Percentiles rank a stretch among this genome's conserved stretches.
phyloP scores from a whole-genome alignment of 2,113 vertebrate species.

The Riparia riparia region DNA sequence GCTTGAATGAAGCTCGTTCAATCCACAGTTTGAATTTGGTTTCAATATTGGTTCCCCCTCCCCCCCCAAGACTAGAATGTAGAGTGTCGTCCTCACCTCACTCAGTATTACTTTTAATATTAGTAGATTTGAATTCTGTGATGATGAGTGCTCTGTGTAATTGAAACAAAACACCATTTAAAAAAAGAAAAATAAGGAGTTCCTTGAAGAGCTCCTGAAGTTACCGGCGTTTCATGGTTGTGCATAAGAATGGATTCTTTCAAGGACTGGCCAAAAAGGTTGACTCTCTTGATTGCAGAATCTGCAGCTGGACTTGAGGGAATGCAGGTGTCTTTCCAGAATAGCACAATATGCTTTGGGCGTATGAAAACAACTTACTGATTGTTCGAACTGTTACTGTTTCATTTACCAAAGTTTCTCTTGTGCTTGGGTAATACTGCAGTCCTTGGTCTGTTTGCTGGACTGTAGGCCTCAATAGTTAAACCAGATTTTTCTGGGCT shows the following conservation, averaged over 20 bases:
- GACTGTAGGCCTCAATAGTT: neutral
- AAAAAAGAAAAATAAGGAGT: neutral
- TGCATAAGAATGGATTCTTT: neutral
- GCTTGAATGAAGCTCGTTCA: neutral
- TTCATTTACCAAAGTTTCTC: neutral
- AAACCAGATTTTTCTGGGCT: neutral
- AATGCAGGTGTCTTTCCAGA: neutral
- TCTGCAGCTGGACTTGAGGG: neutral
- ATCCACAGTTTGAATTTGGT: neutral
- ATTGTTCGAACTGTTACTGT: neutral
- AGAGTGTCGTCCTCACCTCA: neutral
- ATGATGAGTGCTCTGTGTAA: neutral
- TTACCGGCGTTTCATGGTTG: neutral
- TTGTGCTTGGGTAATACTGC: neutral
- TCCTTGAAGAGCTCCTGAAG: neutral
- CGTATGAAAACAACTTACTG: accelerated
- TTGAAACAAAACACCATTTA: neutral
- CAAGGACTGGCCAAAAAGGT: neutral
- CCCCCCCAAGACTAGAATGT: neutral
- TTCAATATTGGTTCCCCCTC: accelerated
- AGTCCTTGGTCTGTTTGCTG: neutral
- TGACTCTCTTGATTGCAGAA: neutral
- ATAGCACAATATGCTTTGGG: neutral
- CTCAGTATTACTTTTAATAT: neutral
- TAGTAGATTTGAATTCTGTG: neutral